Evolutionary conservation across 2,113 vertebrate genomes (phyloP).

Genomic region (Microtus ochrogaster): DNA sequence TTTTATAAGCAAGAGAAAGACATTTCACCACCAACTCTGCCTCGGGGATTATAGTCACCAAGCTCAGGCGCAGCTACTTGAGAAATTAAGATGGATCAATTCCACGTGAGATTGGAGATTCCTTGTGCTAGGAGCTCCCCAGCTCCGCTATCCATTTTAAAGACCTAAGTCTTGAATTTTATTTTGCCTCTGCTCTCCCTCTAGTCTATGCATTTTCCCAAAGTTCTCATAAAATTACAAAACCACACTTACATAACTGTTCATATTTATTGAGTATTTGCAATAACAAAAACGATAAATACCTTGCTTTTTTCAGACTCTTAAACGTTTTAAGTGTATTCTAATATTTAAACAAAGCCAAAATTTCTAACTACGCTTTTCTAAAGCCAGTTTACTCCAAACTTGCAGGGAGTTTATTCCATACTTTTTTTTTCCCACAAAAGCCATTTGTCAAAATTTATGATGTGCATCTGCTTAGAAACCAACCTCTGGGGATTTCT

Average conservation of each 20-base stretch:
- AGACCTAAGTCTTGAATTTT: conserved; percentile 27
- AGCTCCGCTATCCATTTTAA: not conserved
- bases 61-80: conserved; percentile 28
- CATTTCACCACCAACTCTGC: conserved; percentile 70
- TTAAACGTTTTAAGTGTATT: not conserved
- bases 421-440: not conserved
- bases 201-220: not conserved
- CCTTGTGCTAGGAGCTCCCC: not conserved
- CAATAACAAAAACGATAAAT: conserved; percentile 53
- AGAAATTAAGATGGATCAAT: conserved; percentile 55
- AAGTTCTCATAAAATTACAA: conserved; percentile 9
- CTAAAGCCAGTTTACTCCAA: not conserved
- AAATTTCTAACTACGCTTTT: conserved; percentile 30
- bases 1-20: conserved; percentile 66
- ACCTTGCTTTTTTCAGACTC: not conserved
- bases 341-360: not conserved
- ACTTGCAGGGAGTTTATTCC: not conserved
- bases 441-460: conserved; percentile 31
- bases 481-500: not conserved
- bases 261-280: not conserved
- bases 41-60: conserved; percentile 57
- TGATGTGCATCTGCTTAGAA: not conserved
- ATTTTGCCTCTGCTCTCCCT: not conserved
- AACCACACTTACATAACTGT: not conserved
- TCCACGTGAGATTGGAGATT: conserved; percentile 23